These are phyloP conservation scores for Seriola aureovittata DNA, from an alignment of 2,113 vertebrate species.

Conservation along the genomic window DNA sequence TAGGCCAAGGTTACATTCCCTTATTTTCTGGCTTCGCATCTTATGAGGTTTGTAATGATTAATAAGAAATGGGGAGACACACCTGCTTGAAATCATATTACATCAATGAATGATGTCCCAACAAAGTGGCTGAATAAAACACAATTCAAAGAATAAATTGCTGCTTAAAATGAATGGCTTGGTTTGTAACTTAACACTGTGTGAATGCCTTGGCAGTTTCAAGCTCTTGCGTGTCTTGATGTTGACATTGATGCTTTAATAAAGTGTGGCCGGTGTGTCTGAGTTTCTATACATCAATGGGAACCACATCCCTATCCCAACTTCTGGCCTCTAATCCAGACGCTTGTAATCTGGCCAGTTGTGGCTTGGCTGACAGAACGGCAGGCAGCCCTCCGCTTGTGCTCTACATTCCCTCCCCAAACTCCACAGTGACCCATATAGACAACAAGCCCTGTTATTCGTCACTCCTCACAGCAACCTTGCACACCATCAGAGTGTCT, in stretches of 20 bases:
- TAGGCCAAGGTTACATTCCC: background rate
- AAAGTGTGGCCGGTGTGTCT: conserved; percentile 30
- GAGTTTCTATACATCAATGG: conserved; percentile 40
- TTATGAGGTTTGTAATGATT: background rate
- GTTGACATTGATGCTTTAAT: conserved; percentile 52
- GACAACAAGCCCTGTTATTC: conserved; percentile 57
- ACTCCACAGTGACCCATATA: conserved; percentile 48
- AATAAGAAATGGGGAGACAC: background rate
- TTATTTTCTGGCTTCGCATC: background rate
- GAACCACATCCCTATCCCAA: conserved; percentile 50
- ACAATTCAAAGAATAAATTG: background rate
- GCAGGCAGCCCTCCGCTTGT: conserved; percentile 40
- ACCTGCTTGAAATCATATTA: conserved; percentile 21
- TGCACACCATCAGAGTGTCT: conserved; percentile 49
- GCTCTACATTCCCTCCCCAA: conserved; percentile 30
- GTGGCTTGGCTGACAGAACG: conserved; percentile 50
- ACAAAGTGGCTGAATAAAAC: background rate
- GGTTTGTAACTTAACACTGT: background rate
- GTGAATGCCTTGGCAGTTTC: background rate
- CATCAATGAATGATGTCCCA: background rate
- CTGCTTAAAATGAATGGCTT: background rate
- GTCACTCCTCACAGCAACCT: conserved; percentile 22
- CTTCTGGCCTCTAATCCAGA: conserved; percentile 68
- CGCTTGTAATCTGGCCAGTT: conserved; percentile 67
- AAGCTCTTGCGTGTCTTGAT: background rate